Evolutionary conservation across 37 sponge, comb jelly and placozoan species (phyloP).

Genomic region (Diacarnus erythraeanus): DNA sequence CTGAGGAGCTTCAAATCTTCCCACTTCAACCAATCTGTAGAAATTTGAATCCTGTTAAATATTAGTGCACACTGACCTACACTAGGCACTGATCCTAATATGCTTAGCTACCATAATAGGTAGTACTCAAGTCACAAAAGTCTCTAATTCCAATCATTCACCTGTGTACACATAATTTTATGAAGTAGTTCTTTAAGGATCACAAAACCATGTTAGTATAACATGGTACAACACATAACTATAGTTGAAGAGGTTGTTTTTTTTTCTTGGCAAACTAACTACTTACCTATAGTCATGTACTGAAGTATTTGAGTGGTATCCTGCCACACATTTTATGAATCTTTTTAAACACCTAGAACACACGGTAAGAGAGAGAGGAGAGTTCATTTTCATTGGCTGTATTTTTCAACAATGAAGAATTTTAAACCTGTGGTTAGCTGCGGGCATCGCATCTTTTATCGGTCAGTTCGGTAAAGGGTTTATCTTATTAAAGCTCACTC

Average conservation of each 20-base stretch:
- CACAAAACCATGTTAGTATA: too few species aligned
- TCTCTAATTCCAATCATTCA: too few species aligned
- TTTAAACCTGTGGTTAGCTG: too few species aligned
- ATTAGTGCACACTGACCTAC: not conserved
- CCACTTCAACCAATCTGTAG: constrained; percentile 77
- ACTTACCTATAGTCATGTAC: not conserved
- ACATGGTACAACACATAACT: not conserved
- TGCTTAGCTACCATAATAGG: too few species aligned
- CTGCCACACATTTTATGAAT: not conserved
- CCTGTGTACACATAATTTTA: too few species aligned
- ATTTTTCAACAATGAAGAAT: not conserved
- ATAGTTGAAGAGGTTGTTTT: not conserved
- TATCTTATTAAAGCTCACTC: too few species aligned
- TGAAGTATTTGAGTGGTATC: constrained; percentile 3
- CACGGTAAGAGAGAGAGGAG: not conserved
- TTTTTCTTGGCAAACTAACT: not conserved
- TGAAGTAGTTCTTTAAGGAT: too few species aligned
- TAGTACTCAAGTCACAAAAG: too few species aligned
- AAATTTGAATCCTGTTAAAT: too few species aligned
- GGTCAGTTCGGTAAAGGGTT: too few species aligned
- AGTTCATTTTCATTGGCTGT: not conserved
- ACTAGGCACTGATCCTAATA: not conserved
- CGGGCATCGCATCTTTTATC: too few species aligned
- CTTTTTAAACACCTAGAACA: constrained; percentile 5
- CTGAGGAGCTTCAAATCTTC: constrained; percentile 74